A percentile compares a stretch with the other conserved stretches of the same genome.
Evolutionary conservation across 2,113 vertebrate genomes (phyloP).

Genomic region (Amphiprion percula): DNA sequence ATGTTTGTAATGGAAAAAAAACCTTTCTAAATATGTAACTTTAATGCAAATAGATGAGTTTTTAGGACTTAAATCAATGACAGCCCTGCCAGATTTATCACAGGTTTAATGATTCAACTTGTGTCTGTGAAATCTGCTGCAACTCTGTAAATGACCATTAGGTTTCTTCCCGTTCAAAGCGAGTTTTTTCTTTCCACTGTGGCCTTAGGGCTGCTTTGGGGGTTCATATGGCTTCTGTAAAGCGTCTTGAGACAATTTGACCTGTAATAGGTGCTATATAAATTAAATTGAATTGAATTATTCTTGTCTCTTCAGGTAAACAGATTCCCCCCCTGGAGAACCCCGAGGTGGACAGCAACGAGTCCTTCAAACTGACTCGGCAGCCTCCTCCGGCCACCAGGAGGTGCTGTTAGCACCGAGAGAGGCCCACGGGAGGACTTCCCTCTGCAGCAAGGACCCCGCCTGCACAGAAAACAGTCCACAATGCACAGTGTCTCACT

Average conservation of each 20-base stretch:
- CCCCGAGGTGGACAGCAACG: conserved; percentile 89
- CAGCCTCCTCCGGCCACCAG: conserved; percentile 80
- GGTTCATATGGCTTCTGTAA: too few species aligned
- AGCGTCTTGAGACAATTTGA: too few species aligned
- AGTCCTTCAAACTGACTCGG: conserved; percentile 90
- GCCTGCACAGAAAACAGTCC: conserved; percentile 42
- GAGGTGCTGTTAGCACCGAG: conserved; percentile 90
- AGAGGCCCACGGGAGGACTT: conserved; percentile 10
- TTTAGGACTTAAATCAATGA: too few species aligned
- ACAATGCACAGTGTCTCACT: conserved; percentile 39
- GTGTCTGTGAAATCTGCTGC: not conserved
- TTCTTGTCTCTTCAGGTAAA: conserved; percentile 86
- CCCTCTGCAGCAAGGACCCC: conserved; percentile 13
- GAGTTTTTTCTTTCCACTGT: too few species aligned
- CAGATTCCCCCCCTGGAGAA: conserved; percentile 95
- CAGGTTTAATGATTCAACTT: not conserved
- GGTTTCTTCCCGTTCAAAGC: too few species aligned
- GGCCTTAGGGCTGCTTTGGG: too few species aligned
- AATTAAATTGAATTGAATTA: not conserved
- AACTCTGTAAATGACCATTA: not conserved
- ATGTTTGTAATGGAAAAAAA: too few species aligned
- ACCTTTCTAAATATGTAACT: too few species aligned
- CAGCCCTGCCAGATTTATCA: not conserved
- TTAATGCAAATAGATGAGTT: too few species aligned
- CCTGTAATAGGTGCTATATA: too few species aligned